Evolutionary conservation across 2,888 invertebrate genomes (phyloP).

Genomic region (Busseola fusca): DNA sequence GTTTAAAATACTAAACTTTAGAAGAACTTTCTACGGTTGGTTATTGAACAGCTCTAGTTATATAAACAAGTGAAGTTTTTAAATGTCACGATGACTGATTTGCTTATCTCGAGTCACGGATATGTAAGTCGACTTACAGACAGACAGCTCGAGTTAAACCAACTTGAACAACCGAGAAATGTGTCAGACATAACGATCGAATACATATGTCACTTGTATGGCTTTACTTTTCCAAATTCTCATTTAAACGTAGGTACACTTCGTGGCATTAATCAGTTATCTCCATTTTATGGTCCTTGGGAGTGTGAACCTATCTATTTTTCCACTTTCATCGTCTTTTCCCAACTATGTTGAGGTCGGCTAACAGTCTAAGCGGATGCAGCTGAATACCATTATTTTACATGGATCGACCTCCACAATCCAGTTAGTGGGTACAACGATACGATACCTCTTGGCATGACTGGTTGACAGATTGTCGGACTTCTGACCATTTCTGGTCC

Average conservation of each 20-base stretch:
- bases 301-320: not conserved
- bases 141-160: conserved; percentile 14
- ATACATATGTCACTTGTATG: conserved; percentile 12
- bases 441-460: too few species aligned
- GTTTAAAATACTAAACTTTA: not conserved
- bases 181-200: not conserved
- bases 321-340: too few species aligned
- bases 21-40: conserved; percentile 22
- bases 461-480: too few species aligned
- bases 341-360: too few species aligned
- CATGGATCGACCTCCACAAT: too few species aligned
- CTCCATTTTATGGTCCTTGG: not conserved
- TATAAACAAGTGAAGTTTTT: conserved; percentile 28
- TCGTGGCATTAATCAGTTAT: not conserved
- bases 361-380: too few species aligned
- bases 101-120: conserved; percentile 25
- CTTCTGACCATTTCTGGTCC: too few species aligned
- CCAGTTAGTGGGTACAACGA: too few species aligned
- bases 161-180: conserved; percentile 2
- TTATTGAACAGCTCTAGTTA: conserved; percentile 15
- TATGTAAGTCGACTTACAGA: not conserved
- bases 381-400: too few species aligned
- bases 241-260: not conserved
- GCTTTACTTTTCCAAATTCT: not conserved
- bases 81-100: conserved; percentile 29